phyloP scores from a whole-genome alignment of 2,888 invertebrate species.

The Venustoraphidia nigricollis region DNA sequence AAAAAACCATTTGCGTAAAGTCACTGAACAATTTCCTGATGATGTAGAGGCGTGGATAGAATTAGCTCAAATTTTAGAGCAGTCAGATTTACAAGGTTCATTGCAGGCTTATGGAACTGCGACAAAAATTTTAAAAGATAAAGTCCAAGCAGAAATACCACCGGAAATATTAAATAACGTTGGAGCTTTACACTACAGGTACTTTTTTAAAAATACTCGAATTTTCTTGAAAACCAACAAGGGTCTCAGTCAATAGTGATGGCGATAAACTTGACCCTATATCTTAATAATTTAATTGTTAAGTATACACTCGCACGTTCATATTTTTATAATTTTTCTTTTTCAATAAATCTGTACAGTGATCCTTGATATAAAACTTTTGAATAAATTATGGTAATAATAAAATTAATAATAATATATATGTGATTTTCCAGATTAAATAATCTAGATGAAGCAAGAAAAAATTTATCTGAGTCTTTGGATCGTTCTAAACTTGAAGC shows the following conservation, averaged over 20 bases:
- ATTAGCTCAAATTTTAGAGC: constrained; percentile 92
- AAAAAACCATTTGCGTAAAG: constrained; percentile 84
- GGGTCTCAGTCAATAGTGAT: no score
- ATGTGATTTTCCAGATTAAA: constrained; percentile 43
- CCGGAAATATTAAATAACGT: constrained; percentile 98
- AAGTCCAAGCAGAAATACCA: constrained; percentile 87
- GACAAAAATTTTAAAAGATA: constrained; percentile 79
- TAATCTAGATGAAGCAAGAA: constrained; percentile 72
- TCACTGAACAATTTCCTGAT: constrained; percentile 92
- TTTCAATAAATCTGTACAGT: no score
- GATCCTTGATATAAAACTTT: no score
- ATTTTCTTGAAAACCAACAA: background rate
- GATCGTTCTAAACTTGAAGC: constrained; percentile 69
- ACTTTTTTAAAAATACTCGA: constrained; percentile 5
- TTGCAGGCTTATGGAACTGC: constrained; percentile 88
- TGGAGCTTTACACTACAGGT: constrained; percentile 76
- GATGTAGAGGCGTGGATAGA: constrained; percentile 99
- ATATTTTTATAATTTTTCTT: constrained; percentile 1
- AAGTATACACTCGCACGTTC: no score
- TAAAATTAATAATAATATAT: background rate
- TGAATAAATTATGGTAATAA: no score
- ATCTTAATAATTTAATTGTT: no score
- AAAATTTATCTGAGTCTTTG: constrained; percentile 72
- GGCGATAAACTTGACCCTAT: no score
- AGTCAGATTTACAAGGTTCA: constrained; percentile 79